phyloP scores from a whole-genome alignment of 2,113 vertebrate genomes.

The Aegotheles bennettii region DNA sequence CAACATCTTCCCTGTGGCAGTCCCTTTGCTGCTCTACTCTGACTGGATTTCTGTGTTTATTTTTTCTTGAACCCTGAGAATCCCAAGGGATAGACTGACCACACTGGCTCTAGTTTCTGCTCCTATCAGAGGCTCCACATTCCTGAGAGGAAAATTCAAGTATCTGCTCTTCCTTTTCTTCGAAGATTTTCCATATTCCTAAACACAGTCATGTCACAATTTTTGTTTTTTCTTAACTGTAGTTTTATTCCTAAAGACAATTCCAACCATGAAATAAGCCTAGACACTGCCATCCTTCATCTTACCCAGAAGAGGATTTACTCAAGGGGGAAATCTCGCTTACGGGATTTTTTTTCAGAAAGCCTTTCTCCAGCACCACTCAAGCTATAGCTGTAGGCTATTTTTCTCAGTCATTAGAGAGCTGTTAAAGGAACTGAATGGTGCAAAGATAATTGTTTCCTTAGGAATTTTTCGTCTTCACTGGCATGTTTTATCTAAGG shows the following conservation, averaged over 20 bases:
- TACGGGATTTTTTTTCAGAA: background rate
- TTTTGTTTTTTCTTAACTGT: background rate
- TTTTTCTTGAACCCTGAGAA: background rate
- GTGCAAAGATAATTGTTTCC: slow-evolving; percentile 37
- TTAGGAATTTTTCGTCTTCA: slow-evolving; percentile 15
- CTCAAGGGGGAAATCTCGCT: background rate
- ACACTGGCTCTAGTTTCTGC: background rate
- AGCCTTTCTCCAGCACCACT: background rate
- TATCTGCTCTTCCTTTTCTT: background rate
- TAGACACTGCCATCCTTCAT: background rate
- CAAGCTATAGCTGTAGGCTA: background rate
- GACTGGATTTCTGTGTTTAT: background rate
- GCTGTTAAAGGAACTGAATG: slow-evolving; percentile 3
- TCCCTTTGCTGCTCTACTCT: background rate
- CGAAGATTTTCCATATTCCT: background rate
- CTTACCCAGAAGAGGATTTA: background rate
- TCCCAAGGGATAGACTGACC: background rate
- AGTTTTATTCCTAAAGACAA: background rate
- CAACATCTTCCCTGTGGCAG: background rate
- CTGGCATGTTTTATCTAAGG: background rate
- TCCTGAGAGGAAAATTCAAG: background rate
- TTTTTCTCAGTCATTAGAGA: background rate
- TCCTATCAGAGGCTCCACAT: background rate
- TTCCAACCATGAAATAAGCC: background rate
- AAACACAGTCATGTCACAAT: background rate